Conservation (phyloP, 2,888 invertebrate genomes). For the Mylabris sibirica region DNA sequence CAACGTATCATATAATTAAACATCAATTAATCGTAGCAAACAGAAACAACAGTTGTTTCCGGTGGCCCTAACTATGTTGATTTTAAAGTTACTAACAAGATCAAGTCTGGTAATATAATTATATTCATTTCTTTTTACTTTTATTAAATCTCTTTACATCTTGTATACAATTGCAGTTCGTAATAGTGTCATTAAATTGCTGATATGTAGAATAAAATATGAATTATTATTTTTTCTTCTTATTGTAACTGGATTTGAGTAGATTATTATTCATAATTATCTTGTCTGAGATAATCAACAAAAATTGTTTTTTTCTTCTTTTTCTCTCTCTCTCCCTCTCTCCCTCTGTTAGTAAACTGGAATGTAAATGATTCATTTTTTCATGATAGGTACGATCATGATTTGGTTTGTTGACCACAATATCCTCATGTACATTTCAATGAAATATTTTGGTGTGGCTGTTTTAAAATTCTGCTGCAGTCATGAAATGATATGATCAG, state of each 20-base stretch:
- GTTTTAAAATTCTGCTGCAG: slow-evolving; percentile 8
- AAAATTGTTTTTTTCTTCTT: slow-evolving; percentile 9
- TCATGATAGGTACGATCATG: neutral
- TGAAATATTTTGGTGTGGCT: neutral
- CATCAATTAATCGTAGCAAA: slow-evolving; percentile 35
- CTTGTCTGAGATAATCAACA: slow-evolving; percentile 11
- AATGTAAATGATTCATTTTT: slow-evolving; percentile 3
- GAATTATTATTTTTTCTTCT: neutral
- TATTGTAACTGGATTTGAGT: neutral
- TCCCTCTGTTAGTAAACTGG: neutral
- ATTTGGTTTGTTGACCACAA: slow-evolving; percentile 10
- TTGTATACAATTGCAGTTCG: slow-evolving; percentile 13
- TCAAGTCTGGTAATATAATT: slow-evolving; percentile 24
- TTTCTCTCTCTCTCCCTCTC: neutral
- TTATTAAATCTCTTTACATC: neutral
- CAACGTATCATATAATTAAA: slow-evolving; percentile 33
- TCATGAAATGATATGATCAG: too few relatives aligned
- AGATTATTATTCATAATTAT: slow-evolving; percentile 8
- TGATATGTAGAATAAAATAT: slow-evolving; percentile 12
- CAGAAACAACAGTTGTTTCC: slow-evolving; percentile 32
- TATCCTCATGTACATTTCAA: neutral
- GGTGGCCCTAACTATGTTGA: slow-evolving; percentile 33
- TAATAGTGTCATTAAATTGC: slow-evolving; percentile 33
- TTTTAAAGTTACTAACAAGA: slow-evolving; percentile 30
- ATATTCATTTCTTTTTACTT: slow-evolving; percentile 19